Percentiles rank a stretch among this genome's conserved stretches.
phyloP scores from a whole-genome alignment of 2,113 vertebrate species.

The Nannospalax galili region DNA sequence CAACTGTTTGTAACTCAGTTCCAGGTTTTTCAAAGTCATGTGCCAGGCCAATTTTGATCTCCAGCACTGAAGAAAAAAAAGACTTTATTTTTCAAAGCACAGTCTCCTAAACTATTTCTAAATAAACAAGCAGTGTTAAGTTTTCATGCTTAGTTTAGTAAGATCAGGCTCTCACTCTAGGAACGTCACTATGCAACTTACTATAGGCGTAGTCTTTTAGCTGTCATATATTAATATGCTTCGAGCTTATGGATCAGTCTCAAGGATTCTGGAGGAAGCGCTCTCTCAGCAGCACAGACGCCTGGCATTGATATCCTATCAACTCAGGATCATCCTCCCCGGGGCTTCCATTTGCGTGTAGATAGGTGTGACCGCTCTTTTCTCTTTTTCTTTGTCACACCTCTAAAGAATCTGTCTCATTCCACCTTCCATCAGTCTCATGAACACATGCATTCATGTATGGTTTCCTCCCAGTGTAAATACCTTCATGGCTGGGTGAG shows the following conservation, averaged over 20 bases:
- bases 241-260: not conserved
- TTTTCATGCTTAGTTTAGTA: not conserved
- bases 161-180: not conserved
- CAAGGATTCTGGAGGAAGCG: not conserved
- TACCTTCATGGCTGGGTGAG: not conserved
- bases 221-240: not conserved
- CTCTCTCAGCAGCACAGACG: not conserved
- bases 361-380: not conserved
- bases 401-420: not conserved
- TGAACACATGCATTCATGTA: not conserved
- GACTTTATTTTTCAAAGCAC: not conserved
- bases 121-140: not conserved
- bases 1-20: no score
- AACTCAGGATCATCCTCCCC: no score
- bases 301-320: fast-evolving
- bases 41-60: not conserved
- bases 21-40: no score
- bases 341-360: not conserved
- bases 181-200: not conserved
- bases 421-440: not conserved
- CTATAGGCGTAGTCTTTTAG: not conserved
- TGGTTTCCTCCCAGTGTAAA: not conserved
- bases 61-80: not conserved
- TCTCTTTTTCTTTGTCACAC: not conserved
- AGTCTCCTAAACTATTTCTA: not conserved